A percentile compares a stretch with the other conserved stretches of the same genome.
Evolutionary conservation across 2,113 vertebrate genomes (phyloP).

Genomic region (Tetrao urogallus): DNA sequence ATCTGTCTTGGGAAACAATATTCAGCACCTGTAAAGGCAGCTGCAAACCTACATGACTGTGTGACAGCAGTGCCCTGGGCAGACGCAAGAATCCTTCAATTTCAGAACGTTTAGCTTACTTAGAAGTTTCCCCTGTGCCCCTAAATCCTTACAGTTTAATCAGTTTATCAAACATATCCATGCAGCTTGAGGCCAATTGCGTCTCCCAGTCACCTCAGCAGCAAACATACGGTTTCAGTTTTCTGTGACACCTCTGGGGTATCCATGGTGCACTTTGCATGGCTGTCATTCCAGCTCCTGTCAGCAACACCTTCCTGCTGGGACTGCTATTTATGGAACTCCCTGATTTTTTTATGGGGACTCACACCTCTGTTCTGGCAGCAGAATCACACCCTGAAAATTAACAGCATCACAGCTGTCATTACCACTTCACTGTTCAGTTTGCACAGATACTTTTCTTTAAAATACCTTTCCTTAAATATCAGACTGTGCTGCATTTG

Average conservation of each 20-base stretch:
- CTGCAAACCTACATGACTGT: background rate
- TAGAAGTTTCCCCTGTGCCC: background rate
- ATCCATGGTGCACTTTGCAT: background rate
- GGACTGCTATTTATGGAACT: slow-evolving; percentile 35
- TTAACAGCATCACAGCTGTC: slow-evolving; percentile 25
- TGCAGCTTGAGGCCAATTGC: background rate
- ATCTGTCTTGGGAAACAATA: background rate
- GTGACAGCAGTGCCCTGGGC: background rate
- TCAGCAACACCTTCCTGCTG: background rate
- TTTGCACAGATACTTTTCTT: slow-evolving; percentile 1
- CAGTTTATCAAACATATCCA: slow-evolving; percentile 15
- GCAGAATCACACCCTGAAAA: slow-evolving; percentile 33
- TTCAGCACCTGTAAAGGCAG: slow-evolving; percentile 5
- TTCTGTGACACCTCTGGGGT: background rate
- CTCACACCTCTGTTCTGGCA: slow-evolving; percentile 39
- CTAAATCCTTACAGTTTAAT: background rate
- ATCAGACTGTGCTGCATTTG: background rate
- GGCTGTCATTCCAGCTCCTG: slow-evolving; percentile 7
- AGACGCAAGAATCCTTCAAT: background rate
- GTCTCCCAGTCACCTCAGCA: slow-evolving; percentile 14
- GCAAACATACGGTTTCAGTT: background rate
- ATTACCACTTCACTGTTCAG: background rate
- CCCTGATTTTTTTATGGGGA: slow-evolving; percentile 14
- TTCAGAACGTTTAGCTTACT: background rate
- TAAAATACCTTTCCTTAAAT: background rate